Conservation (phyloP, 2,888 invertebrate species). For the Melitaea athalia region DNA sequence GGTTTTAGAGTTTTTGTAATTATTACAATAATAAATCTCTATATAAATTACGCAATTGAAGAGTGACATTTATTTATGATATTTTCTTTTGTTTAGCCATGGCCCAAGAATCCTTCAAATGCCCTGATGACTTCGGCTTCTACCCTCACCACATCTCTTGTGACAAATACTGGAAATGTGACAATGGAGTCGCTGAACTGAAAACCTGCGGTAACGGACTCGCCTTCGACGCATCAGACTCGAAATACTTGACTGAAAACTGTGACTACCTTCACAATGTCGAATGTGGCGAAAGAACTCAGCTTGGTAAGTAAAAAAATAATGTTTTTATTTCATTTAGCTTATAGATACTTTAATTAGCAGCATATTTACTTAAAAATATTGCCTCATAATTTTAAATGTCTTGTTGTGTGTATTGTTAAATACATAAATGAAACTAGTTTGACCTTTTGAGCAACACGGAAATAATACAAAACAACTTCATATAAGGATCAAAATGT, state of each 20-base stretch:
- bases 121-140: conserved; percentile 96
- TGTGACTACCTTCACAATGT: conserved; percentile 98
- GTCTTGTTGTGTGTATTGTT: no score
- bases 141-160: conserved; percentile 94
- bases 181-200: conserved; percentile 92
- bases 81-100: conserved; percentile 78
- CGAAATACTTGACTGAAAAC: conserved; percentile 95
- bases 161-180: conserved; percentile 98
- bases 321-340: not conserved
- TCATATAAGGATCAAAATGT: conserved; percentile 23
- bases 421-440: conserved; percentile 5
- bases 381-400: not conserved
- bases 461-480: conserved; percentile 24
- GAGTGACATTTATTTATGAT: not conserved
- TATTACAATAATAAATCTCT: no score
- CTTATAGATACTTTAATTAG: not conserved
- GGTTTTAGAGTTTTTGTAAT: no score
- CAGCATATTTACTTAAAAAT: not conserved
- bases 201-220: conserved; percentile 97
- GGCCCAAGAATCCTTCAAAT: conserved; percentile 93
- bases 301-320: conserved; percentile 85
- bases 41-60: no score
- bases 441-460: conserved; percentile 16
- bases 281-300: conserved; percentile 93
- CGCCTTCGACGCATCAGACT: conserved; percentile 94